A percentile compares a stretch with the other conserved stretches of the same genome.
Evolutionary conservation across 2,113 vertebrate species (phyloP).

Genomic region (Daphoenositta chrysoptera): DNA sequence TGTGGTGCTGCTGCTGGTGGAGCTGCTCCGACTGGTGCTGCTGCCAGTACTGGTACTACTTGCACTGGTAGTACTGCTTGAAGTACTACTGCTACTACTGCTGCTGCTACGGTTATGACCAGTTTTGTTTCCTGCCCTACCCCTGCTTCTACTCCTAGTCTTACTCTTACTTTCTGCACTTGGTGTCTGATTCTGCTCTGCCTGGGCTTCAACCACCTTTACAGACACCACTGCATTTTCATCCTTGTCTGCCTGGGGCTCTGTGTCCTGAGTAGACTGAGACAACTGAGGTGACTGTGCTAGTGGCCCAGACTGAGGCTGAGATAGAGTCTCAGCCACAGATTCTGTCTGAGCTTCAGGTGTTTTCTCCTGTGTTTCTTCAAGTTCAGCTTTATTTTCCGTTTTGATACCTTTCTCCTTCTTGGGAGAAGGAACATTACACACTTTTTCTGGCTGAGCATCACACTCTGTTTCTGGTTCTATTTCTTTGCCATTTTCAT

Average conservation of each 20-base stretch:
- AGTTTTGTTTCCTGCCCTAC: constrained; percentile 77
- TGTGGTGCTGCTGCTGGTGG: constrained; percentile 79
- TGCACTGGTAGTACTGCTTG: constrained; percentile 74
- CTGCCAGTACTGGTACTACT: constrained; percentile 81
- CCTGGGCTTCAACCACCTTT: constrained; percentile 61
- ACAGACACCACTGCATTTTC: constrained; percentile 54
- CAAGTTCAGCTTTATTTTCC: constrained; percentile 68
- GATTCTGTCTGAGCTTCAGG: constrained; percentile 59
- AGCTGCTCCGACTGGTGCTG: constrained; percentile 83
- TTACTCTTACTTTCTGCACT: constrained; percentile 67
- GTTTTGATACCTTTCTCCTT: constrained; percentile 64
- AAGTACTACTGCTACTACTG: constrained; percentile 77
- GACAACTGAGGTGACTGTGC: constrained; percentile 60
- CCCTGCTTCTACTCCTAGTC: constrained; percentile 75
- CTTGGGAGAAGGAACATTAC: constrained; percentile 60
- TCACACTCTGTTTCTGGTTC: constrained; percentile 73
- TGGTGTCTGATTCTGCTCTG: constrained; percentile 54
- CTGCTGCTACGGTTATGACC: constrained; percentile 78
- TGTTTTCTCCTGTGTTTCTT: constrained; percentile 68
- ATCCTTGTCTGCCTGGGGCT: constrained; percentile 68
- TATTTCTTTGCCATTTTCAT: constrained; percentile 73
- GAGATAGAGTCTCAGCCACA: constrained; percentile 33
- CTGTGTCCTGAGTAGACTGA: constrained; percentile 67
- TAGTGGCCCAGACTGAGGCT: constrained; percentile 51
- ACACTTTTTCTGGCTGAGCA: constrained; percentile 66